Conservation (phyloP, 2,888 invertebrate species). For the Horisme vitalbata region DNA sequence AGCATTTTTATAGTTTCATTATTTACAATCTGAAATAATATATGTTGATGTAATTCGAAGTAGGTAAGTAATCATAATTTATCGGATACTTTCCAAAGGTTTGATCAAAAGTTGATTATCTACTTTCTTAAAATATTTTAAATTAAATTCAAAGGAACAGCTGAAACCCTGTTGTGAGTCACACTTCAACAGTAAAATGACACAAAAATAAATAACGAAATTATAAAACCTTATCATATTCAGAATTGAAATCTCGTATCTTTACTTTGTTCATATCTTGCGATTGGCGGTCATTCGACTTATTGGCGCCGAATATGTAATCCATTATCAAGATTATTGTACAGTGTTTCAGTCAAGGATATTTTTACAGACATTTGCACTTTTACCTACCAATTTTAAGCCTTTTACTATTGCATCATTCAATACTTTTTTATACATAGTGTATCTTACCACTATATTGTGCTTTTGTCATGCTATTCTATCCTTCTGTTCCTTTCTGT, state of each 20-base stretch:
- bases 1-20: neutral
- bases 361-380: constrained; percentile 11
- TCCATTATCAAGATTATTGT: constrained; percentile 36
- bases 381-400: constrained; percentile 3
- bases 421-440: too few relatives aligned
- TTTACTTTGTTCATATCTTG: constrained; percentile 28
- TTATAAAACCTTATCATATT: constrained; percentile 3
- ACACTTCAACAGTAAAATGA: neutral
- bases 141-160: too few relatives aligned
- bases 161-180: too few relatives aligned
- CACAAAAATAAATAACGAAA: neutral
- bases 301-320: constrained; percentile 56
- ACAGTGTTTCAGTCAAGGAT: constrained; percentile 11
- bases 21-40: neutral
- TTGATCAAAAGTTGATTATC: too few relatives aligned
- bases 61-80: too few relatives aligned
- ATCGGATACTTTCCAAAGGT: too few relatives aligned
- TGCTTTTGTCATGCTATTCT: too few relatives aligned
- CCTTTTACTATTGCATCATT: neutral
- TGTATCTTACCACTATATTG: too few relatives aligned
- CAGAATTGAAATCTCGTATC: constrained; percentile 34
- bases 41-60: too few relatives aligned
- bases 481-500: too few relatives aligned
- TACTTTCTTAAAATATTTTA: too few relatives aligned
- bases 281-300: constrained; percentile 49